Percentiles rank a stretch among this genome's conserved stretches.
Conservation (phyloP, 2,113 vertebrate species). For the Coracopsis vasa region DNA sequence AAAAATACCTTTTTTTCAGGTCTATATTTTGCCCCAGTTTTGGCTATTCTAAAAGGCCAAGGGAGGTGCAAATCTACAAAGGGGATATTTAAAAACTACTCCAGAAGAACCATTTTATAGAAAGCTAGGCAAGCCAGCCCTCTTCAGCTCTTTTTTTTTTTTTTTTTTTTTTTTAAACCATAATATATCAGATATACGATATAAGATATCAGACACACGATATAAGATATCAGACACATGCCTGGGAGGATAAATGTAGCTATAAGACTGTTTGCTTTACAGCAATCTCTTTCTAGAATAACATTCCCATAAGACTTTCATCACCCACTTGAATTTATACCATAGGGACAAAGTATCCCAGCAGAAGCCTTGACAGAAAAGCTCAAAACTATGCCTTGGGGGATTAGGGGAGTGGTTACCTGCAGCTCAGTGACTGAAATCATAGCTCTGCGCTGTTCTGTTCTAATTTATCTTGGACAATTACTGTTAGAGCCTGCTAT, state of each 20-base stretch:
- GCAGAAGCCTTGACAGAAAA: background rate
- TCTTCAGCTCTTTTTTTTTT: background rate
- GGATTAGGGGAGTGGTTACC: background rate
- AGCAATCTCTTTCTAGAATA: background rate
- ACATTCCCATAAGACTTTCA: background rate
- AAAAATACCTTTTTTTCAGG: background rate
- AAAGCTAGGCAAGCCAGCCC: background rate
- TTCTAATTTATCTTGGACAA: background rate
- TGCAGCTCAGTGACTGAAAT: background rate
- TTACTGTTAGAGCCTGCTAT: background rate
- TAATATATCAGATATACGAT: background rate
- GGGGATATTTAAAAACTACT: background rate
- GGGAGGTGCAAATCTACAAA: background rate
- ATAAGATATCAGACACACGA: background rate
- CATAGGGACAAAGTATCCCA: background rate
- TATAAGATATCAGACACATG: background rate
- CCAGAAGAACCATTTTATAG: background rate
- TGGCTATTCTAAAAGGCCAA: background rate
- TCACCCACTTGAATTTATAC: background rate
- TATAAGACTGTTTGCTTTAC: background rate
- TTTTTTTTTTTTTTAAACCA: background rate
- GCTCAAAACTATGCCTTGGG: background rate
- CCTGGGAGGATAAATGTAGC: background rate
- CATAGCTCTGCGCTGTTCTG: background rate
- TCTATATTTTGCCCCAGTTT: background rate